Conservation (phyloP, 2,888 invertebrate genomes). For the Gasteruption jaculator region DNA sequence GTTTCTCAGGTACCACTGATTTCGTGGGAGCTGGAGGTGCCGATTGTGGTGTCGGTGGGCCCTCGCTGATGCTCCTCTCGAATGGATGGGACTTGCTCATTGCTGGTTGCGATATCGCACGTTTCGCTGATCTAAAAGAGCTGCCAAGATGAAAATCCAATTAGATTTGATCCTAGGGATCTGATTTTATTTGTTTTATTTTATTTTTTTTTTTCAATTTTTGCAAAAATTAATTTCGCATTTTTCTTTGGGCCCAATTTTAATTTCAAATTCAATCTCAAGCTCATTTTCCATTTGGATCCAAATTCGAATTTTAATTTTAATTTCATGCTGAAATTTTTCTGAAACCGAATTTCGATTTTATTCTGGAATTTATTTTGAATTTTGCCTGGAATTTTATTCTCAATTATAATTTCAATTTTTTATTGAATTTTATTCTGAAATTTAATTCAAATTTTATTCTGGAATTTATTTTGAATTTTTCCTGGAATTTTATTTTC, state of each 20-base stretch:
- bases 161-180: not conserved
- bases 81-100: conserved; percentile 38
- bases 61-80: conserved; percentile 47
- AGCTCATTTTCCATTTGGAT: not conserved
- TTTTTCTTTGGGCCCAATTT: too few relatives aligned
- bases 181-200: not conserved
- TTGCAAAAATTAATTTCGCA: too few relatives aligned
- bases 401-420: not conserved
- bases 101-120: conserved; percentile 52
- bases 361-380: conserved; percentile 6
- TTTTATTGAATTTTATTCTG: not conserved
- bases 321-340: not conserved
- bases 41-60: conserved; percentile 34
- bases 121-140: conserved; percentile 52
- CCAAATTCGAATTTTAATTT: not conserved
- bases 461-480: conserved; percentile 4
- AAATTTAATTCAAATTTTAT: not conserved
- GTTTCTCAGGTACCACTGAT: conserved; percentile 38
- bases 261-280: too few relatives aligned
- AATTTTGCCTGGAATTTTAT: not conserved
- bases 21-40: conserved; percentile 28
- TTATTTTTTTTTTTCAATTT: not conserved
- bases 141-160: too few relatives aligned
- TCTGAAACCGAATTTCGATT: not conserved
- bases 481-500: not conserved